These are phyloP conservation scores for Amphimedon queenslandica DNA, from an alignment of 37 sponge, comb jelly and placozoan genomes.

Conservation along the genomic window DNA sequence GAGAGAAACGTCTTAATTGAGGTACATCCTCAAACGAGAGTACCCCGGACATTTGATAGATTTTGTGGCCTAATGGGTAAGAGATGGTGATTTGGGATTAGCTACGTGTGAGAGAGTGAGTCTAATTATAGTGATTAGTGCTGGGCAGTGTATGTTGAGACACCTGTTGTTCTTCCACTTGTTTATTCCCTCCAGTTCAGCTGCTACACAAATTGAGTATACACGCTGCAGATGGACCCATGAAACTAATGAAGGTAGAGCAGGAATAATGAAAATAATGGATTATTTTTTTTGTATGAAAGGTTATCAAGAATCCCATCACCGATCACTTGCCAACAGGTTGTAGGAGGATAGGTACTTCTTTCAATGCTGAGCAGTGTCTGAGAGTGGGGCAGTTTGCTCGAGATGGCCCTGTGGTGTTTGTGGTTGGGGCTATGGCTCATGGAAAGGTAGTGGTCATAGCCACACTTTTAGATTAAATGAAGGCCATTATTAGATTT, in stretches of 20 bases:
- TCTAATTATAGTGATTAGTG: background rate
- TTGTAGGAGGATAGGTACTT: slow-evolving; percentile 87
- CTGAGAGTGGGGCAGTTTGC: slow-evolving; percentile 74
- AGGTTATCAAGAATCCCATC: slow-evolving; percentile 98
- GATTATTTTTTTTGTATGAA: background rate
- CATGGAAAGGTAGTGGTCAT: slow-evolving; percentile 84
- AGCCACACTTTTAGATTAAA: background rate
- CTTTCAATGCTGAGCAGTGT: slow-evolving; percentile 78
- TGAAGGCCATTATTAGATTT: background rate
- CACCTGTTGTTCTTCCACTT: background rate
- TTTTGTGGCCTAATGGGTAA: slow-evolving; percentile 98
- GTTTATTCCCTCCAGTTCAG: slow-evolving; percentile 81
- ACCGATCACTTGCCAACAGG: slow-evolving; percentile 93
- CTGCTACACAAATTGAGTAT: slow-evolving; percentile 96
- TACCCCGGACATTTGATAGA: slow-evolving; percentile 96
- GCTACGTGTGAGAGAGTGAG: background rate
- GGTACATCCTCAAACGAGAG: slow-evolving; percentile 86
- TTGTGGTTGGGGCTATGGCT: slow-evolving; percentile 97
- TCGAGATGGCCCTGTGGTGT: slow-evolving; percentile 85
- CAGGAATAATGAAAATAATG: background rate
- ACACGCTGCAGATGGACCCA: slow-evolving; percentile 93
- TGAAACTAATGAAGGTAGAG: slow-evolving; percentile 89
- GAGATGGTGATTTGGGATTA: background rate
- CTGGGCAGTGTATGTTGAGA: background rate
- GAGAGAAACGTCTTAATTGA: slow-evolving; percentile 96